Evolutionary conservation across 2,797 vertebrate species (phyloP).

Genomic region (Fratercula arctica): DNA sequence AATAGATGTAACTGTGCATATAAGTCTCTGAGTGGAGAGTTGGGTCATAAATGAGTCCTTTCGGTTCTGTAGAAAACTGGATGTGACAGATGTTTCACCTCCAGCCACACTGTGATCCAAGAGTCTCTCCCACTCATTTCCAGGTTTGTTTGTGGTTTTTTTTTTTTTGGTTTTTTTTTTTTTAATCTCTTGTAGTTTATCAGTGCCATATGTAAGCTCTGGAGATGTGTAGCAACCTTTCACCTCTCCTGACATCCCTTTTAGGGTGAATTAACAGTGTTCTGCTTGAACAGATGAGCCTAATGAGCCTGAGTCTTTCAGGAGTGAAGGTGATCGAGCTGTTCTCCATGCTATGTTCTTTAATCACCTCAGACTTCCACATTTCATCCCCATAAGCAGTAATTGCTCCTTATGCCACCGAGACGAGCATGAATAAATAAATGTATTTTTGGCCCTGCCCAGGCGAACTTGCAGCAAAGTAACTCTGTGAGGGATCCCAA

Average conservation of each 20-base stretch:
- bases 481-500: background rate
- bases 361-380: conserved; percentile 20
- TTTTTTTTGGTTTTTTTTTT: background rate
- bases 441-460: background rate
- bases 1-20: background rate
- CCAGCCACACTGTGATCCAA: background rate
- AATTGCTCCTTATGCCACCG: conserved; percentile 8
- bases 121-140: background rate
- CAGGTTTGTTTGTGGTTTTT: background rate
- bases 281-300: conserved; percentile 29
- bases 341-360: conserved; percentile 7
- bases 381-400: background rate
- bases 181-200: background rate
- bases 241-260: conserved; percentile 2
- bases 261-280: conserved; percentile 20
- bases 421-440: background rate
- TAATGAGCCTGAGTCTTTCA: conserved; percentile 45
- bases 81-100: conserved; percentile 31
- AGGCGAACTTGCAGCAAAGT: background rate
- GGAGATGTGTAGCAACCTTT: background rate
- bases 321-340: conserved; percentile 28
- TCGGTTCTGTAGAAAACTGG: background rate
- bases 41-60: conserved; percentile 1
- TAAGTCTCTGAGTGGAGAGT: background rate
- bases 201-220: conserved; percentile 15